phyloP scores from a whole-genome alignment of 2,888 invertebrate genomes.

The Plutella xylostella region DNA sequence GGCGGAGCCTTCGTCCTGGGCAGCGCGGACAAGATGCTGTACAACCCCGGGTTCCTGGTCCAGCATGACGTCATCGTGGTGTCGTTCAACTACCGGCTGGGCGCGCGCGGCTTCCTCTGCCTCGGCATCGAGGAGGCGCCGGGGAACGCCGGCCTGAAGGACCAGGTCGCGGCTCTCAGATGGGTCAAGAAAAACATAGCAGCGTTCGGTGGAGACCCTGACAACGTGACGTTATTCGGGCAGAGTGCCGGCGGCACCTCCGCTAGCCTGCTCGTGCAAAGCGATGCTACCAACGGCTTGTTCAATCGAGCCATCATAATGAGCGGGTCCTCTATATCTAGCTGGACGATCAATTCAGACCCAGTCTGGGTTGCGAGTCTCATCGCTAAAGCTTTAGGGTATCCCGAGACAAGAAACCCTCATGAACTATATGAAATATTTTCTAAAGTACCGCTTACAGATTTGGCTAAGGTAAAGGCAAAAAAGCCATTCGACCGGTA shows the following conservation, averaged over 20 bases:
- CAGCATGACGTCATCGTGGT: constrained; percentile 47
- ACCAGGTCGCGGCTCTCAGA: constrained; percentile 52
- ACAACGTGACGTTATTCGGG: constrained; percentile 55
- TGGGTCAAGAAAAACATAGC: constrained; percentile 57
- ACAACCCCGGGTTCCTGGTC: constrained; percentile 47
- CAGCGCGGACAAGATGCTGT: constrained; percentile 46
- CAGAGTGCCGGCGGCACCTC: constrained; percentile 56
- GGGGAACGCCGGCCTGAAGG: constrained; percentile 55
- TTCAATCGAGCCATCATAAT: constrained; percentile 50
- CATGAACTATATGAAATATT: constrained; percentile 44
- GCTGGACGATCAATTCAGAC: constrained; percentile 48
- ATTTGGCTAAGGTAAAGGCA: constrained; percentile 31
- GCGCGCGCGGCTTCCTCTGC: constrained; percentile 49
- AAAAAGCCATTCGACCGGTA: constrained; percentile 39
- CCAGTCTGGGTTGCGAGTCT: constrained; percentile 45
- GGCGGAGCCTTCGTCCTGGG: constrained; percentile 53
- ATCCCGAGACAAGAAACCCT: constrained; percentile 36
- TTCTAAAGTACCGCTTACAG: constrained; percentile 29
- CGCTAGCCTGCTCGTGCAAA: constrained; percentile 36
- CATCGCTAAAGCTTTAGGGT: constrained; percentile 40
- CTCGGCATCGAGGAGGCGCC: constrained; percentile 53
- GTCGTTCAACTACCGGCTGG: constrained; percentile 55
- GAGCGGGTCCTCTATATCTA: constrained; percentile 46
- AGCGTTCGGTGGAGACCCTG: constrained; percentile 53
- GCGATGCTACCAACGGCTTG: constrained; percentile 38